Percentiles rank a stretch among this genome's conserved stretches.
These are phyloP conservation scores for Drosophila ficusphila DNA, from an alignment of 1,140 invertebrate species.

Conservation along the genomic window DNA sequence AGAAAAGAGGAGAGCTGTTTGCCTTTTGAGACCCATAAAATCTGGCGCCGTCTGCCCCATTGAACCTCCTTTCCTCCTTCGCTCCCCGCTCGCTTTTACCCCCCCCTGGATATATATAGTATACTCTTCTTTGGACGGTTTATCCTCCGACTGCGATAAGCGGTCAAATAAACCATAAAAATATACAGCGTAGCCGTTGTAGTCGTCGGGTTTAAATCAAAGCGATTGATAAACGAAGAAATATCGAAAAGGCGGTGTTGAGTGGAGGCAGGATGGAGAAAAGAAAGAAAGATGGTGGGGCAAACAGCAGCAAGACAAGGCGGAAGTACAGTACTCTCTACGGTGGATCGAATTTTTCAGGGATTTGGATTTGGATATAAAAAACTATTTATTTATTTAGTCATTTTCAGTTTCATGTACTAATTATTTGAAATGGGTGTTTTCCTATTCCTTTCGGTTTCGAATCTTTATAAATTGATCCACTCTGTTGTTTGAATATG, in stretches of 20 bases:
- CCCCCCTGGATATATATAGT: background rate
- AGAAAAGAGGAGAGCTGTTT: constrained; percentile 26
- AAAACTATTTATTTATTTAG: background rate
- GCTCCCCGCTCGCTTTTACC: background rate
- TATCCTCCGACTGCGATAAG: constrained; percentile 35
- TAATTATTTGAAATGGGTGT: background rate
- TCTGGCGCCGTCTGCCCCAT: constrained; percentile 58
- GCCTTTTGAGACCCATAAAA: constrained; percentile 54
- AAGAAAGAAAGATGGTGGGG: background rate
- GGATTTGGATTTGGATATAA: too few species aligned
- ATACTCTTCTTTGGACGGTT: background rate
- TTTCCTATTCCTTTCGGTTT: background rate
- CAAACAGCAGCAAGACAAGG: background rate
- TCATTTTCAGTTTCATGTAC: background rate
- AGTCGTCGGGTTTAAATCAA: constrained; percentile 25
- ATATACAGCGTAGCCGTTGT: background rate
- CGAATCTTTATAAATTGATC: background rate
- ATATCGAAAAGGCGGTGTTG: background rate
- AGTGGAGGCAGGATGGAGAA: background rate
- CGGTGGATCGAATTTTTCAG: too few species aligned
- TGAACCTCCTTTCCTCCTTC: background rate
- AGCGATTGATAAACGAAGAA: constrained; percentile 39
- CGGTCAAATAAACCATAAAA: constrained; percentile 55
- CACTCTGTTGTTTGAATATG: constrained; percentile 2
- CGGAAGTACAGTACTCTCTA: constrained; percentile 3